Conservation (phyloP, 2,888 invertebrate genomes). For the Tetragonula carbonaria region DNA sequence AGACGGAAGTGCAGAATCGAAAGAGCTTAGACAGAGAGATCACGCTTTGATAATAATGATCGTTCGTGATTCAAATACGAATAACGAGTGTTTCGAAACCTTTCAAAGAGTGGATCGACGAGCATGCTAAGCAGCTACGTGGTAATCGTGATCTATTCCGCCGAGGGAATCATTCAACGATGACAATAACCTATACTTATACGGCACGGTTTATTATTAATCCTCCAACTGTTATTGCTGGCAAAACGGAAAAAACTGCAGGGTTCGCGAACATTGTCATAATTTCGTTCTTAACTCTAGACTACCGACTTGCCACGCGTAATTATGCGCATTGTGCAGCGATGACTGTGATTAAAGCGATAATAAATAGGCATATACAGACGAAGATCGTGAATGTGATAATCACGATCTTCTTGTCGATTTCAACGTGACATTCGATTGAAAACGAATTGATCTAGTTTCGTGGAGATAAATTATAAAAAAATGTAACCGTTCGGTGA, state of each 20-base stretch:
- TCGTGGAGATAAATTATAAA: too few species aligned
- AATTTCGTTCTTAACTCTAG: background rate
- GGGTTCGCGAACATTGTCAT: background rate
- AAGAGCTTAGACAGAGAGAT: conserved; percentile 10
- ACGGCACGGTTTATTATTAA: background rate
- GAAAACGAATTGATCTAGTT: background rate
- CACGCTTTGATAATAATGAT: conserved; percentile 7
- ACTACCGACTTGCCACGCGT: background rate
- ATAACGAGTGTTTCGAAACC: background rate
- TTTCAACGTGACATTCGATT: background rate
- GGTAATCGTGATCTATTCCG: background rate
- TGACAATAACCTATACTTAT: background rate
- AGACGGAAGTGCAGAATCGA: conserved; percentile 20
- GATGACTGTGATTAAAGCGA: background rate
- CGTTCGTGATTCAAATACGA: conserved; percentile 18
- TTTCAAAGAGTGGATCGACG: background rate
- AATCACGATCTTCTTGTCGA: background rate
- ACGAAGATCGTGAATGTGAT: background rate
- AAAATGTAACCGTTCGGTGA: too few species aligned
- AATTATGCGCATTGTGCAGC: background rate
- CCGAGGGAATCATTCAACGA: background rate
- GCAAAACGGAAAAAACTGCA: background rate
- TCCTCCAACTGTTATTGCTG: background rate
- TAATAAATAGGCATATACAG: background rate
- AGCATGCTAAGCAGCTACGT: background rate